Evolutionary conservation across 2,888 invertebrate species (phyloP), one percentile per base, ranked within the genome.

Genomic region (Drosophila nr. medialis): DNA sequence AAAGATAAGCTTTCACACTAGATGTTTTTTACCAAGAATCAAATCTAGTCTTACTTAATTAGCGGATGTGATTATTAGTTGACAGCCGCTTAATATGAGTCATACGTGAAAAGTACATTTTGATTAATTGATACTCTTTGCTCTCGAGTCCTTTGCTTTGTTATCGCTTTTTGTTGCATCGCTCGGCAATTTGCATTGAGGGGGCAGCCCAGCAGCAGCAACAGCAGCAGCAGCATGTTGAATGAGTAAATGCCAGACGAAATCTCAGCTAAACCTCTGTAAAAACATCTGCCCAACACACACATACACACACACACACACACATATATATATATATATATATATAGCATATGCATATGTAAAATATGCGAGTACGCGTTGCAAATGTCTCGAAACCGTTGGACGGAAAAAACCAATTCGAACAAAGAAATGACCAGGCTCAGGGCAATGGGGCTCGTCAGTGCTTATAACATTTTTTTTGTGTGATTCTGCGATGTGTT

Each of bases 351-450:
- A 51, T 54, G 40, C 45, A 55, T 51, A 51, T 64, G 65, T 53
- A 55, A 55, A 45, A 55, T 55, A 55, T 69, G 50, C 38, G 59
- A 50, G 38, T 73, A 45, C 34, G 38, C 58, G 45, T 51, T 63
- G 77, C 42, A 72, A 49, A 73, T 60, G 24, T 62, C 50, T 75
- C 58, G 55, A 68, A 89, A 68, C 67, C 65, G 64, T 73, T 67
- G 72, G 70, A 80, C 70, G 85, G 90, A 85, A 81, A 89, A 86
- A 89, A 77, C 69, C 90, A 86, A 89, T 84, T 69, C 69, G 77
- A 85, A 85, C 85, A 86, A 89, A 90, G 91, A 89, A 89, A 90
- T 87, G 87, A 85, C 90, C 85, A 89, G 81, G 89, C 89, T 86
- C 75, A 58, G 62, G 62, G 62, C 82, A 59, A 59, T 72, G 78